phyloP scores from a whole-genome alignment of 2,113 vertebrate genomes.

The Todiramphus chloris region DNA sequence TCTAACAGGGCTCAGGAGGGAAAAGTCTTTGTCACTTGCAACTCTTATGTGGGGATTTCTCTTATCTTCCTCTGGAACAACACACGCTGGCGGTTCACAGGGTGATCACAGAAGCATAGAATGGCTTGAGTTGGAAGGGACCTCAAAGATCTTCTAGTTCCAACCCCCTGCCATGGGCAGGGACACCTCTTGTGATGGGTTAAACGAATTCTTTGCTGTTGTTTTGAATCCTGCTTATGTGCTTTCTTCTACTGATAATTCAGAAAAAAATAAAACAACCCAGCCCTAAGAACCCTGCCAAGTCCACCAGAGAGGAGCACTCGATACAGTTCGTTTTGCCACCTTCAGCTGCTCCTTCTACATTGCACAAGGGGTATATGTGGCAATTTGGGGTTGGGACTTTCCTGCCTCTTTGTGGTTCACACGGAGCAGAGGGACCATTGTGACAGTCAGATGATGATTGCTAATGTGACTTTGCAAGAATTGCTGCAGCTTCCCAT shows the following conservation, averaged over 20 bases:
- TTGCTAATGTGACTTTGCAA: neutral
- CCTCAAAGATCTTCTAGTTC: no score
- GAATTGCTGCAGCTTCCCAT: neutral
- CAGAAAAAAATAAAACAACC: neutral
- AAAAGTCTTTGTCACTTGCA: neutral
- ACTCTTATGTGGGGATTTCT: neutral
- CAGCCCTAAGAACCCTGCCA: neutral
- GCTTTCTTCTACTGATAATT: neutral
- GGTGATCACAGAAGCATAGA: no score
- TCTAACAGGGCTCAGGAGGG: neutral
- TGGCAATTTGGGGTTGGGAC: neutral
- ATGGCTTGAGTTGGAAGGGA: no score
- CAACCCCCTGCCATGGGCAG: no score
- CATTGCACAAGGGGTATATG: neutral
- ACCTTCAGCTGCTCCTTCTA: neutral
- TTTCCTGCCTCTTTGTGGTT: neutral
- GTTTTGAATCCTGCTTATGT: neutral
- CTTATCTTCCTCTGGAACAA: neutral
- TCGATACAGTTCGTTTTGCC: neutral
- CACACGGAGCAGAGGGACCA: neutral
- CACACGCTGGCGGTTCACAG: rapidly evolving
- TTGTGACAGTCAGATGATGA: neutral
- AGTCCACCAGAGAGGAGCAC: neutral
- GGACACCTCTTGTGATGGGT: neutral
- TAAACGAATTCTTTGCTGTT: neutral